phyloP scores from a whole-genome alignment of 2,113 vertebrate species.

The Pteropus alecto region DNA sequence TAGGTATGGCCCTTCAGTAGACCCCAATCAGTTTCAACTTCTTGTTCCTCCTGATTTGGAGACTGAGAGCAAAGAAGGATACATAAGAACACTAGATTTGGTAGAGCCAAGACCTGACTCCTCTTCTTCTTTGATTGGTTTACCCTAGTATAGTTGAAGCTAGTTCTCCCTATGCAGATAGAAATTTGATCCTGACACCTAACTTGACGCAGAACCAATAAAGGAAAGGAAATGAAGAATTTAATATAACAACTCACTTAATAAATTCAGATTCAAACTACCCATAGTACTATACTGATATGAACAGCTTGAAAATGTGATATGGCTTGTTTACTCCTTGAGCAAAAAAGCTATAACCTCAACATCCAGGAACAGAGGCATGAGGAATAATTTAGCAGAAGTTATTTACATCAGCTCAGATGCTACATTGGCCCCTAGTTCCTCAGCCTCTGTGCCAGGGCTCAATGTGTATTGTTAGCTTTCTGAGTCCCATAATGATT shows the following conservation, averaged over 20 bases:
- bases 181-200: slow-evolving; percentile 8
- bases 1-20: slow-evolving; percentile 93
- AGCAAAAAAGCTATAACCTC: not conserved
- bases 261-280: slow-evolving; percentile 5
- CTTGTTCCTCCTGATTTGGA: slow-evolving; percentile 83
- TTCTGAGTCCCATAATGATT: not conserved
- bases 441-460: not conserved
- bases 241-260: not conserved
- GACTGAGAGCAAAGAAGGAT: slow-evolving; percentile 11
- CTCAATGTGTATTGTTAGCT: not conserved
- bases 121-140: not conserved
- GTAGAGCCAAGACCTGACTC: not conserved
- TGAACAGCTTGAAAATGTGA: not conserved
- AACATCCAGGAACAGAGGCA: not conserved
- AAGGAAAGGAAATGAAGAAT: not conserved
- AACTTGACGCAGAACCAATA: not conserved
- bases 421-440: not conserved
- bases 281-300: not conserved
- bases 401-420: not conserved
- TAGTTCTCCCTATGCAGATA: not conserved
- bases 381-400: not conserved
- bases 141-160: not conserved
- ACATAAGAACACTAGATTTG: not conserved
- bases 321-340: not conserved
- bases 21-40: slow-evolving; percentile 84